Base-by-base conservation (phyloP, 2,797 vertebrate species). In the Orientallactaga sibirica region DNA sequence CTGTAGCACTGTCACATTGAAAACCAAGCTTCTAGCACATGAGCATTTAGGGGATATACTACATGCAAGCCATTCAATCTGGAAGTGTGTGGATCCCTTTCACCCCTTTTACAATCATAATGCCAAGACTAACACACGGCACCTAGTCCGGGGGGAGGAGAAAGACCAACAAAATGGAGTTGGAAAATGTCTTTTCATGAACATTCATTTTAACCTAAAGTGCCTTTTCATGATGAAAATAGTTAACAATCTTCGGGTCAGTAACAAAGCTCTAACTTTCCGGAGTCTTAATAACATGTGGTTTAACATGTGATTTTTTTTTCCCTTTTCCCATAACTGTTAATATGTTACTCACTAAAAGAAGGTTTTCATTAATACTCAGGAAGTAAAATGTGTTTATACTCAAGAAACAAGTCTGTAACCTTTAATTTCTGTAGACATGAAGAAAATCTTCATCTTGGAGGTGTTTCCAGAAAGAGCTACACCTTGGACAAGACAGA, bases 391-490 rank as follows among this genome's bases (percentile, higher is more conserved):
- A 41, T 83, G 29, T 27, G 14, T 67, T 71, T 68, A 11, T 85
- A 78, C 27, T 92, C 67, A 11, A 87, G 61, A 71, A 94, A 89
- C 41, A 83, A 80, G 4, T 58, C 74, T 90, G 4, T 83, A 43
- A 90, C 61, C 58, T 90, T 89, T 78, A 78, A n/a, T 81, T 87
- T 70, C 76, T 84, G 5, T 1, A 85, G 37, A 66, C 9, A 61
- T 76, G 88, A 48, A 93, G 62, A 87, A 83, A n/a, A 62, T 64
- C 37, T 89, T 93, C 22, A 80, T 75, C 43, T 76, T 61, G 78
- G 85, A 91, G 19, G 0, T 64, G 85, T 86, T 88, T 68, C 5
- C 29, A 85, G 74, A 92, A 97, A 95, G 70, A 93, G 70, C 7
- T 33, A 91, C 27, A 89, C 33, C 8, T 94, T 94, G 78, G 61